phyloP scores from a whole-genome alignment of 2,888 invertebrate genomes.

The Dynastes hyllus region DNA sequence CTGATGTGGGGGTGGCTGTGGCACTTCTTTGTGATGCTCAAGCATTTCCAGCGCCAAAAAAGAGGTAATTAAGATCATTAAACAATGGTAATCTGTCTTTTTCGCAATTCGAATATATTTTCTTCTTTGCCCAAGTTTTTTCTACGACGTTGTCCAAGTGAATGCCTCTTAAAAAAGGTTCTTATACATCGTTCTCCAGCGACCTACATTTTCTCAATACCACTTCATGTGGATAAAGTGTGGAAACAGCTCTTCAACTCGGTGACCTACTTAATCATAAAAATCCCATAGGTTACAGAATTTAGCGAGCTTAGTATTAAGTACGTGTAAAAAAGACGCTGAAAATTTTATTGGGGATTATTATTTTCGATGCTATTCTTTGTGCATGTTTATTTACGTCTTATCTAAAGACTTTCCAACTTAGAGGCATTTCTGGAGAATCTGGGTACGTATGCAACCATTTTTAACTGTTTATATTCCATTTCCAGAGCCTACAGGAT shows the following conservation, averaged over 20 bases:
- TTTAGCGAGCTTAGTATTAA: too few species aligned
- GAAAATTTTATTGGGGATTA: too few species aligned
- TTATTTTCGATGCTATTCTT: too few species aligned
- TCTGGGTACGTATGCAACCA: slow-evolving; percentile 39
- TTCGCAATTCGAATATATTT: not conserved
- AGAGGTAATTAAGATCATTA: slow-evolving; percentile 70
- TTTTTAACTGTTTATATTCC: not conserved
- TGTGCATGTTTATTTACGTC: not conserved
- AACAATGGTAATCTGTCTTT: not conserved
- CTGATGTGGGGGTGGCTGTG: slow-evolving; percentile 59
- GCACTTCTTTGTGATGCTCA: slow-evolving; percentile 75
- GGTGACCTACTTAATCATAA: not conserved
- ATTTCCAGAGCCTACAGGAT: slow-evolving; percentile 80
- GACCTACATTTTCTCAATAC: not conserved
- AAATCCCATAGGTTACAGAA: too few species aligned
- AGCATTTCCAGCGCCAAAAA: slow-evolving; percentile 74
- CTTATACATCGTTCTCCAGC: not conserved
- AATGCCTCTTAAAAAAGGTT: not conserved
- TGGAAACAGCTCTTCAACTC: not conserved
- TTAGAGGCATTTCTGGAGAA: slow-evolving; percentile 40
- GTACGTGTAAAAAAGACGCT: too few species aligned
- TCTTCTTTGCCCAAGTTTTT: not conserved
- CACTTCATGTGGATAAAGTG: too few species aligned
- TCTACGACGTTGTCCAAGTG: not conserved
- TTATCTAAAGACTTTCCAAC: not conserved